A percentile compares a stretch with the other conserved stretches of the same genome.
These are phyloP conservation scores for Aurelia sp. DNA, from an alignment of 30 jellyfish, hydroid and myxozoan species.

Conservation along the genomic window DNA sequence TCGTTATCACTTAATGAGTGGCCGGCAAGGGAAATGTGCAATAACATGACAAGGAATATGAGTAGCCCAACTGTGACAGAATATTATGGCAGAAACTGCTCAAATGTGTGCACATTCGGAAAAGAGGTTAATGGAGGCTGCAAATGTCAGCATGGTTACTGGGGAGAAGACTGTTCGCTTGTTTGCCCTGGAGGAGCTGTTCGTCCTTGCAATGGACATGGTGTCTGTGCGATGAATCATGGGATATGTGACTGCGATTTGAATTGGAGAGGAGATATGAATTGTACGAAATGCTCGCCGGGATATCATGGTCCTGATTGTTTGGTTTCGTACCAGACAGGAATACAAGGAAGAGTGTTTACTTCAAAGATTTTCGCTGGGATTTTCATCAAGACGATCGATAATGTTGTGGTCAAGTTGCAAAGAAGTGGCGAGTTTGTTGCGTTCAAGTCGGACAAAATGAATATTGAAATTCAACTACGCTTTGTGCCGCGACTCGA, in stretches of 20 bases:
- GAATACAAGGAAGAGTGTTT: neutral
- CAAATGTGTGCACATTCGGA: constrained; percentile 43
- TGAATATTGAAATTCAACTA: neutral
- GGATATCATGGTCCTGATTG: constrained; percentile 65
- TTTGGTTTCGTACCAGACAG: neutral
- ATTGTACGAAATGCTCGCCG: constrained; percentile 49
- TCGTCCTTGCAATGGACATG: constrained; percentile 60
- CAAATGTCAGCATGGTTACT: constrained; percentile 47
- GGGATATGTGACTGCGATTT: constrained; percentile 59
- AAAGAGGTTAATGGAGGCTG: constrained; percentile 11
- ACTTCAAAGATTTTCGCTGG: constrained; percentile 36
- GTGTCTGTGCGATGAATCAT: constrained; percentile 12
- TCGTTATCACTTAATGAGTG: constrained; percentile 28
- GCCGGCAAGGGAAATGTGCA: constrained; percentile 63
- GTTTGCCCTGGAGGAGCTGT: constrained; percentile 68
- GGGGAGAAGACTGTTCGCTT: constrained; percentile 44
- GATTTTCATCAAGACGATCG: constrained; percentile 30
- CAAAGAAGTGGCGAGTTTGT: constrained; percentile 23
- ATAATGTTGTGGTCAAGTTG: constrained; percentile 17
- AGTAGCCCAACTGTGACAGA: neutral
- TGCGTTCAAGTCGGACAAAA: constrained; percentile 12
- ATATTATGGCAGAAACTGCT: constrained; percentile 45
- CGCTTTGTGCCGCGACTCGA: constrained; percentile 34
- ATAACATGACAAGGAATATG: neutral
- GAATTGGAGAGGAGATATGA: constrained; percentile 54